phyloP scores from a whole-genome alignment of 2,797 vertebrate species.

The Labeo calbasu region DNA sequence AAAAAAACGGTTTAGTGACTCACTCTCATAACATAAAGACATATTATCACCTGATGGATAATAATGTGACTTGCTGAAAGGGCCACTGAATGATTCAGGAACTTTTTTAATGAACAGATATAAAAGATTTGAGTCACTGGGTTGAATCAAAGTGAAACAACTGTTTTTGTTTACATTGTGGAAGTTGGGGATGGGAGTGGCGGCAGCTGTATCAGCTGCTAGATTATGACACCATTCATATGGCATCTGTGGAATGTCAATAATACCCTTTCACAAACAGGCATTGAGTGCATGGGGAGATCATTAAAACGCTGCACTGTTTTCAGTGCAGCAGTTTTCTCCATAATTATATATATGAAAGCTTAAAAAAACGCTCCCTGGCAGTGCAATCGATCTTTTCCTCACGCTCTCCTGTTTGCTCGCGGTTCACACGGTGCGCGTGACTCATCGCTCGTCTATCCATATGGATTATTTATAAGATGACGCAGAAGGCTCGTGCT shows the following conservation, averaged over 20 bases:
- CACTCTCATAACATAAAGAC: not conserved
- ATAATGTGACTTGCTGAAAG: not conserved
- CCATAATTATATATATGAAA: not conserved
- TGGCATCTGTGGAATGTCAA: slow-evolving; percentile 20
- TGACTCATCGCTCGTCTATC: slow-evolving; percentile 46
- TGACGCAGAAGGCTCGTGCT: slow-evolving; percentile 32
- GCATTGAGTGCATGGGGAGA: not conserved
- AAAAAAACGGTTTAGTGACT: not conserved
- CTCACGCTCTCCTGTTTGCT: not conserved
- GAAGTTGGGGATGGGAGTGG: not conserved
- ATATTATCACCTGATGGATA: not conserved
- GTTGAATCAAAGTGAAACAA: not conserved
- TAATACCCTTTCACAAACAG: not conserved
- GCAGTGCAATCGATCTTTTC: not conserved
- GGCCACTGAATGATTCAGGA: not conserved
- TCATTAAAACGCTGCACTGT: not conserved
- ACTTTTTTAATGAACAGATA: not conserved
- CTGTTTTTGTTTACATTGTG: not conserved
- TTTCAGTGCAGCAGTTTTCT: not conserved
- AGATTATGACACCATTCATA: not conserved
- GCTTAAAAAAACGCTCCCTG: not conserved
- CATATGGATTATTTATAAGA: slow-evolving; percentile 38
- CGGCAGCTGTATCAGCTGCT: not conserved
- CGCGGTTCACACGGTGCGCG: slow-evolving; percentile 3
- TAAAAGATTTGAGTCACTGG: not conserved